Percentiles rank a stretch among this genome's conserved stretches.
phyloP scores from a whole-genome alignment of 2,113 vertebrate species.

The Pterocles orientalis region DNA sequence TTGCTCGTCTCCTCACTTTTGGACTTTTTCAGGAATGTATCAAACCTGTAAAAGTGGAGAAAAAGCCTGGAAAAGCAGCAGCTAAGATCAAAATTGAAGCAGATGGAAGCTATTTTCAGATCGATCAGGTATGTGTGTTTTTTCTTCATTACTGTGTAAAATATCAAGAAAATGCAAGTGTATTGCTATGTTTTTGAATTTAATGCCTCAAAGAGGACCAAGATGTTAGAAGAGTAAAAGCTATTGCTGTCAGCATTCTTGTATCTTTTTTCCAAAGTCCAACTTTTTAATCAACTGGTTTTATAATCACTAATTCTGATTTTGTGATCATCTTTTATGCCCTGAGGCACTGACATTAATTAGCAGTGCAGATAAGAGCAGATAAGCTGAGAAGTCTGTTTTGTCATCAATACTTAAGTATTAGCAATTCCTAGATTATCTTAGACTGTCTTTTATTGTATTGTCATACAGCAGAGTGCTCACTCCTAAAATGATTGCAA shows the following conservation, averaged over 20 bases:
- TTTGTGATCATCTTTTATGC: neutral
- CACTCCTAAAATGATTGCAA: neutral
- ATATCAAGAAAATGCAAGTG: neutral
- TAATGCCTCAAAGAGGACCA: neutral
- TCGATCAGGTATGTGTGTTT: slow-evolving; percentile 78
- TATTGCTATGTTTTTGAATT: neutral
- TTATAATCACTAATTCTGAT: neutral
- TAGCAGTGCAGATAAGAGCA: neutral
- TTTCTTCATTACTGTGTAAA: neutral
- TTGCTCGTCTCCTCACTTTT: neutral
- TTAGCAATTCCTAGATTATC: neutral
- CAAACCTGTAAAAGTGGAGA: slow-evolving; percentile 90
- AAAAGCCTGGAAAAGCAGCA: slow-evolving; percentile 80
- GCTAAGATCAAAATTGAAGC: slow-evolving; percentile 93
- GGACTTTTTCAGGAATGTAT: slow-evolving; percentile 84
- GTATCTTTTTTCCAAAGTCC: neutral
- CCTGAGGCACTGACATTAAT: neutral
- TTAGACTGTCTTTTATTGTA: neutral
- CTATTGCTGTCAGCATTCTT: neutral
- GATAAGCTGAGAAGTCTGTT: neutral
- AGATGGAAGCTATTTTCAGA: slow-evolving; percentile 91
- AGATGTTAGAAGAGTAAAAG: too few species aligned
- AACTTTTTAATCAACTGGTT: neutral
- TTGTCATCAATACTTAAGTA: neutral
- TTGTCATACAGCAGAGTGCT: neutral